These are phyloP conservation scores for Pelecanoides urinatrix DNA, from an alignment of 2,113 vertebrate genomes.

Conservation along the genomic window DNA sequence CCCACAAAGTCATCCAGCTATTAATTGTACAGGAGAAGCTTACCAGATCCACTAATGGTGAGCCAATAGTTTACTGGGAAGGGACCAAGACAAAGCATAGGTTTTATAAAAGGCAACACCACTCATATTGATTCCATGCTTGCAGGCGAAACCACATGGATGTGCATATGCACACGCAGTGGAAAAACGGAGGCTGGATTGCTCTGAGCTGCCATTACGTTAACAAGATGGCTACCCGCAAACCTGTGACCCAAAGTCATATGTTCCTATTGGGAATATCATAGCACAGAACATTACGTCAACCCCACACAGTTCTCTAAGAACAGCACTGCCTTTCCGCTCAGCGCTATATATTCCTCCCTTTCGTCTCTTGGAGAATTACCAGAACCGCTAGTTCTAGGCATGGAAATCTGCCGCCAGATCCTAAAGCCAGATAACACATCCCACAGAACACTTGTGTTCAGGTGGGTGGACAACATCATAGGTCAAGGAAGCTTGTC, in stretches of 20 bases:
- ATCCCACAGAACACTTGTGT: neutral
- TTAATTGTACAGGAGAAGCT: neutral
- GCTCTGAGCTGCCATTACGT: neutral
- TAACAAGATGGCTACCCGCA: conserved; percentile 1
- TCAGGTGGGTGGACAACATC: neutral
- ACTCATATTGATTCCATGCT: fast-evolving
- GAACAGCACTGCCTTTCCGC: conserved; percentile 14
- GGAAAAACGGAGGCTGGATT: neutral
- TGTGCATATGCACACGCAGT: neutral
- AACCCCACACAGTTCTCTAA: neutral
- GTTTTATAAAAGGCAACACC: neutral
- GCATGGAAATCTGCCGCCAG: neutral
- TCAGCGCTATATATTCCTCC: neutral
- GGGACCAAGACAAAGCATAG: neutral
- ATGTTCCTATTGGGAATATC: conserved; percentile 54
- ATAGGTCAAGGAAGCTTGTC: neutral
- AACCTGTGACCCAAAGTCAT: conserved; percentile 17
- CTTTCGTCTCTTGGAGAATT: conserved; percentile 33
- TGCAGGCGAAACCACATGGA: neutral
- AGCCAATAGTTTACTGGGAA: conserved; percentile 12
- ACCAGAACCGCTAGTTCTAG: conserved; percentile 30
- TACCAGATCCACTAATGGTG: neutral
- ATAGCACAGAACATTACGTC: neutral
- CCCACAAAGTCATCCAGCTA: neutral
- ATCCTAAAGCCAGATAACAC: neutral